phyloP scores from a whole-genome alignment of 1,140 invertebrate species.

The Hylaeus volcanicus region DNA sequence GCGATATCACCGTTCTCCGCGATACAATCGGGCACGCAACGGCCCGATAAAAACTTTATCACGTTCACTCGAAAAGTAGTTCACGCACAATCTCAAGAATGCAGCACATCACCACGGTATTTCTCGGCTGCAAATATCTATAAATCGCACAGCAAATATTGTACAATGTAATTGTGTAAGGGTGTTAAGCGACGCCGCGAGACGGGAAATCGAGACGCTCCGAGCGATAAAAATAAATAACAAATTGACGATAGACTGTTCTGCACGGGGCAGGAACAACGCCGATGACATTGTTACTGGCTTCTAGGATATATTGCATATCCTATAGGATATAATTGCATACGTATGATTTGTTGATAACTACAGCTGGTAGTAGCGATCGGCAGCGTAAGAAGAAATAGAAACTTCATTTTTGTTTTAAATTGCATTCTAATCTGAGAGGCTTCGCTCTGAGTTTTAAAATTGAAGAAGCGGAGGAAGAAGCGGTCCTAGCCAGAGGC shows the following conservation, averaged over 20 bases:
- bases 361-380: too few relatives aligned
- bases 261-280: background rate
- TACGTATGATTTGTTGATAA: too few relatives aligned
- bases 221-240: conserved; percentile 19
- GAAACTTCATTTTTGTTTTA: too few relatives aligned
- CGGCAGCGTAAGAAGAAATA: too few relatives aligned
- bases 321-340: too few relatives aligned
- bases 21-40: conserved; percentile 22
- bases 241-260: background rate
- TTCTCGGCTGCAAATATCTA: conserved; percentile 25
- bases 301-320: background rate
- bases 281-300: background rate
- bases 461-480: too few relatives aligned
- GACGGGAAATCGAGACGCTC: conserved; percentile 32
- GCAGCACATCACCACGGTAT: conserved; percentile 45
- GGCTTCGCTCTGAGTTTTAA: too few relatives aligned
- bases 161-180: conserved; percentile 61
- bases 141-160: conserved; percentile 58
- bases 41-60: conserved; percentile 51
- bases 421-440: too few relatives aligned
- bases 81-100: conserved; percentile 61
- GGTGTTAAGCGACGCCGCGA: conserved; percentile 34
- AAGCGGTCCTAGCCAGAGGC: too few relatives aligned
- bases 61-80: conserved; percentile 52
- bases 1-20: conserved; percentile 28